Base-by-base conservation (phyloP, 1,140 invertebrate genomes). In the Sarcophaga bullata region DNA sequence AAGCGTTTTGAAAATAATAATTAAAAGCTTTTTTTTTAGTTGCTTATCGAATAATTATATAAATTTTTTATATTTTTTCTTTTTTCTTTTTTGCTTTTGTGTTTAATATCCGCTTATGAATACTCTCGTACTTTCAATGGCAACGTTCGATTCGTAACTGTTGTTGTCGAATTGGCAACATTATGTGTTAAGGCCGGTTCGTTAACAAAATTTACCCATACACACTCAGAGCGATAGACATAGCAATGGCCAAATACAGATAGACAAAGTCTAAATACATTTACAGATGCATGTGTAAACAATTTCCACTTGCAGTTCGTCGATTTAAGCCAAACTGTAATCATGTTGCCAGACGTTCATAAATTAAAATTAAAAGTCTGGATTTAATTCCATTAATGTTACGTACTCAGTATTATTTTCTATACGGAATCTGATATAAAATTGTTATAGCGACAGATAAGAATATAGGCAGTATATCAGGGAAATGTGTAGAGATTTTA, bases 121-220 rank as follows among this genome's bases (percentile, higher is more conserved):
- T 78, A 50, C 75, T 50, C 48, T 78, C 75, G 75, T 78, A 50
- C 75, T 50, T 48, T 78, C 75, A 78, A 78, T 78, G 75, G 75
- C 75, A 78, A 78, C 75, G 75, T 78, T 78, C 75, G 48, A 78
- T 48, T 78, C 75, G 75, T 78, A 78, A 78, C 75, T 78, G 75
- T 78, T 78, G 48, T 78, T 78, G 48, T 52, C 25, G 49, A 78
- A 50, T 50, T 78, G 17, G 49, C 75, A 78, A 9, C 75, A 52
- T 78, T 78, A 50, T 68, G 75, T 25, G 75, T 25, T 78, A 50
- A 78, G 75, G 48, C 75, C 49, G 75, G 62, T 68, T 68, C 62
- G 62, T 19, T 68, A 68, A 68, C 54, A 58, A 58, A 58, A 58
- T n/a, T n/a, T n/a, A 58, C 54, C 15, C 13, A 58, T 58, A 58